A percentile compares a stretch with the other conserved stretches of the same genome.
phyloP scores from a whole-genome alignment of 2,888 invertebrate species.

The Dynastes hyllus region DNA sequence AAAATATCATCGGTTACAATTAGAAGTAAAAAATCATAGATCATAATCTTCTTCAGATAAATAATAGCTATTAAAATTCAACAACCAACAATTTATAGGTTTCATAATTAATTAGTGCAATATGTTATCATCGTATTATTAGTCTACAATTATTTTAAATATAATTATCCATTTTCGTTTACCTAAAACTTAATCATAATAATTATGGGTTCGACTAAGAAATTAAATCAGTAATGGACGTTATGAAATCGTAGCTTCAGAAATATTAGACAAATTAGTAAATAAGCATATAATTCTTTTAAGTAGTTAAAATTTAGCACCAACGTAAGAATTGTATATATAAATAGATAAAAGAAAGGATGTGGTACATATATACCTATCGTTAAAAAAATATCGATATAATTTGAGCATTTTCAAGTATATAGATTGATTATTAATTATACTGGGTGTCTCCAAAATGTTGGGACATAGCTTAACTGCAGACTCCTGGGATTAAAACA shows the following conservation, averaged over 20 bases:
- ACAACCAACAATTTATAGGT: background rate
- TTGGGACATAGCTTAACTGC: no score
- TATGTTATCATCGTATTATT: background rate
- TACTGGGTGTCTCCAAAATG: no score
- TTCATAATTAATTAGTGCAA: background rate
- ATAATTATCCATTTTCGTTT: background rate
- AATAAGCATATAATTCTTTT: background rate
- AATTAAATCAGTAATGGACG: background rate
- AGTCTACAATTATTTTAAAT: slow-evolving; percentile 6
- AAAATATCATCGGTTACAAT: no score
- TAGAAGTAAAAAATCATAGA: no score
- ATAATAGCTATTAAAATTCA: slow-evolving; percentile 6
- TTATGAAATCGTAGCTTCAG: background rate
- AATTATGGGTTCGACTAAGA: background rate
- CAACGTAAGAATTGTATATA: background rate
- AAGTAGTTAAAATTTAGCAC: slow-evolving; percentile 31
- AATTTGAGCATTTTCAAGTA: slow-evolving; percentile 14
- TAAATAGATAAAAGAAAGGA: no score
- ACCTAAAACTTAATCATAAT: background rate
- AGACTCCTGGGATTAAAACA: no score
- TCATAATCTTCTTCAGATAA: background rate
- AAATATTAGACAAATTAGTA: background rate
- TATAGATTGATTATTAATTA: background rate
- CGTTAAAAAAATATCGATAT: background rate
- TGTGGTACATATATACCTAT: background rate